Percentiles rank a stretch among this genome's conserved stretches.
Evolutionary conservation across 2,888 invertebrate species (phyloP).

Genomic region (Ophion obscuratus): DNA sequence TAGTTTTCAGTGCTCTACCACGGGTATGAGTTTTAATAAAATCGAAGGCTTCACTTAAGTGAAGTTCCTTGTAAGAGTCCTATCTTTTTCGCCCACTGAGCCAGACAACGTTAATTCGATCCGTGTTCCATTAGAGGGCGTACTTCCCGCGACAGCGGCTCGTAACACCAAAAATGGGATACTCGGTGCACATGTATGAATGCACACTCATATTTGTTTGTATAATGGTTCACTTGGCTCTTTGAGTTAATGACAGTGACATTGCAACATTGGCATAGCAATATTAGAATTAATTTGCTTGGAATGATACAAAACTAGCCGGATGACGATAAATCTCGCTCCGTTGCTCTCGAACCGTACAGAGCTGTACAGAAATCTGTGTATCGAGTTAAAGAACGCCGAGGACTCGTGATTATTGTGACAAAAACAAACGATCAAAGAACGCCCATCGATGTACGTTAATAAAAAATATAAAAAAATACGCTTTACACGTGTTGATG

Average conservation of each 20-base stretch:
- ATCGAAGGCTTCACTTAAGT: too few species aligned
- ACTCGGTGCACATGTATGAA: background rate
- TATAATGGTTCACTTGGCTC: slow-evolving; percentile 35
- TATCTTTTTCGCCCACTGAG: background rate
- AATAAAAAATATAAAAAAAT: background rate
- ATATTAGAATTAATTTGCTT: slow-evolving; percentile 17
- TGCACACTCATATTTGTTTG: background rate
- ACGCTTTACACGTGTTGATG: background rate
- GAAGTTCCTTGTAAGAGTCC: background rate
- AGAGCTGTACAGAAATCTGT: background rate
- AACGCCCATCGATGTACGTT: background rate
- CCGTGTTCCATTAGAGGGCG: background rate
- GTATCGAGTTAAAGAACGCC: slow-evolving; percentile 11
- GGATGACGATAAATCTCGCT: background rate
- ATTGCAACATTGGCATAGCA: slow-evolving; percentile 1
- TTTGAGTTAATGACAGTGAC: slow-evolving; percentile 25
- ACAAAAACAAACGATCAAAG: background rate
- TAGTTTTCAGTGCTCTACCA: too few species aligned
- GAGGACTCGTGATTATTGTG: slow-evolving; percentile 17
- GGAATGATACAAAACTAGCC: slow-evolving; percentile 38
- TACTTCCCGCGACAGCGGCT: background rate
- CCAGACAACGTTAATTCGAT: background rate
- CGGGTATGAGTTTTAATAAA: too few species aligned
- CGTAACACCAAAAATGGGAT: background rate
- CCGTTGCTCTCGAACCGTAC: background rate